Evolutionary conservation across 2,113 vertebrate genomes (phyloP).

Genomic region (Pipa parva): DNA sequence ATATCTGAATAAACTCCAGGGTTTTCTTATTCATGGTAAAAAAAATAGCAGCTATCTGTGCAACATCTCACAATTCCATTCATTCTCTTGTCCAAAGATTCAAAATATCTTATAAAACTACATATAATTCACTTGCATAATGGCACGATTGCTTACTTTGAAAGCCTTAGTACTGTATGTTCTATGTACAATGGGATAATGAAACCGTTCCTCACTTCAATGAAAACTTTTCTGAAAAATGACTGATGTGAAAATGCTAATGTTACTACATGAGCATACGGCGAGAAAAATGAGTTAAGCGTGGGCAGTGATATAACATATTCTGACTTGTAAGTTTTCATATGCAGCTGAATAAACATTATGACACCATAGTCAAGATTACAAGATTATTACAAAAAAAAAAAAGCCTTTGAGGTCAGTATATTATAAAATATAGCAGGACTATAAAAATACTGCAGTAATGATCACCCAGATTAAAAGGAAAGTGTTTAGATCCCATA

Average conservation of each 20-base stretch:
- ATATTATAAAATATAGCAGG: neutral
- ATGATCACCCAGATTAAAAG: neutral
- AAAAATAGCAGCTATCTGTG: no score
- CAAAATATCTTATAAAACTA: neutral
- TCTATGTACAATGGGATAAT: no score
- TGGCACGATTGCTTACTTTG: no score
- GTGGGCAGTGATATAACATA: conserved; percentile 22
- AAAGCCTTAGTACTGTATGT: no score
- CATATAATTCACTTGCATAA: neutral
- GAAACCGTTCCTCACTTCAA: neutral
- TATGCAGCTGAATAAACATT: conserved; percentile 37
- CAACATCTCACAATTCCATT: no score
- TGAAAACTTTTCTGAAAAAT: conserved; percentile 10
- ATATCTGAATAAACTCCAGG: no score
- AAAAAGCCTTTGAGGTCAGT: neutral
- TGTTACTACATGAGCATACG: neutral
- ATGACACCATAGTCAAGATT: conserved; percentile 3
- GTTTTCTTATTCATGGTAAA: no score
- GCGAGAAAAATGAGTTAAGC: neutral
- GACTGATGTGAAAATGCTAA: conserved; percentile 9
- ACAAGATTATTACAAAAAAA: neutral
- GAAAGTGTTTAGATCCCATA: neutral
- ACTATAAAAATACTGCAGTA: neutral
- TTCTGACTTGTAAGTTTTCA: conserved; percentile 19
- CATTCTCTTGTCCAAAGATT: neutral